A percentile compares a stretch with the other conserved stretches of the same genome.
Conservation (phyloP, 2,888 invertebrate species). For the Lithosia quadra region DNA sequence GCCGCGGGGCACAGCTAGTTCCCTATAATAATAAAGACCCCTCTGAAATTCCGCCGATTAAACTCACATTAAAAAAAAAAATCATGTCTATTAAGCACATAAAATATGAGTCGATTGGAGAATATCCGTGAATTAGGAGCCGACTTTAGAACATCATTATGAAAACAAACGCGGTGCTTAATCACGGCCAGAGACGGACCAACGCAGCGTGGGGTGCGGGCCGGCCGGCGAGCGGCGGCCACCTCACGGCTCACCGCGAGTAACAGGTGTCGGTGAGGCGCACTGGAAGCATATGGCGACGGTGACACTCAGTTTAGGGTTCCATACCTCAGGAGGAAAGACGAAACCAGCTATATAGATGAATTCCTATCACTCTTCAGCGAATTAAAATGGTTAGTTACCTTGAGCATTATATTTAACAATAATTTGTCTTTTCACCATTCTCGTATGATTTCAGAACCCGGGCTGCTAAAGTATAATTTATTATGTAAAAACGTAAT, state of each 20-base stretch:
- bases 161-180: background rate
- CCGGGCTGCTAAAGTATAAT: no score
- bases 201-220: no score
- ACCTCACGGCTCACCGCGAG: background rate
- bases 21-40: no score
- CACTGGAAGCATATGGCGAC: background rate
- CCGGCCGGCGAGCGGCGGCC: background rate
- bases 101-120: background rate
- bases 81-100: background rate
- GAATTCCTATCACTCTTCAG: no score
- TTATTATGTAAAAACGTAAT: no score
- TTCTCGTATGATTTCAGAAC: no score
- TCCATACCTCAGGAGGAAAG: background rate
- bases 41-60: background rate
- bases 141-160: background rate
- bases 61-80: no score
- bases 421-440: no score
- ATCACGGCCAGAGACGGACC: background rate
- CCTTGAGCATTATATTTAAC: no score
- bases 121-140: background rate
- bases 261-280: constrained; percentile 4
- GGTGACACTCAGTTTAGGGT: background rate
- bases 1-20: no score
- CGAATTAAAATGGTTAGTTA: no score
- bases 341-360: no score